Conservation (phyloP, 2,797 vertebrate species). For the Sebastiscus tertius region DNA sequence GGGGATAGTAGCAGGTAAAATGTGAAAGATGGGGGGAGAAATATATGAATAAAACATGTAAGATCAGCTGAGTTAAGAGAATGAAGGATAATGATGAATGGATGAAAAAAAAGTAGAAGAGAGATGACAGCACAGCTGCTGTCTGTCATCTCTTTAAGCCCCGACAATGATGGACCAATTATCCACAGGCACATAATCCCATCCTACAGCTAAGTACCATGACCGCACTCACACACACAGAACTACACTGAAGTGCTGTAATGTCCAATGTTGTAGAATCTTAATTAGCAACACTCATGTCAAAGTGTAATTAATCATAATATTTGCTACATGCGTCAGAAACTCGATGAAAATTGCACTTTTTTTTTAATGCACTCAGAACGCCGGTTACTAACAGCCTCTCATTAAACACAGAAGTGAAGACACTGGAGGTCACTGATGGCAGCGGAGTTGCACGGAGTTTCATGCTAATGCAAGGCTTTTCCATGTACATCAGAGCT, state of each 20-base stretch:
- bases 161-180: conserved; percentile 14
- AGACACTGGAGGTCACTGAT: neutral
- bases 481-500: neutral
- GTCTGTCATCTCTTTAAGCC: conserved; percentile 16
- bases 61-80: neutral
- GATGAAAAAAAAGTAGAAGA: neutral
- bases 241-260: neutral
- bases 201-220: neutral
- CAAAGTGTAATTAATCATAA: neutral
- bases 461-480: neutral
- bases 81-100: neutral
- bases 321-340: neutral
- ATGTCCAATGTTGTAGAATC: neutral
- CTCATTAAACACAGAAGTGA: neutral
- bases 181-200: conserved; percentile 30
- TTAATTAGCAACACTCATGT: neutral
- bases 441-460: neutral
- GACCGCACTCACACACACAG: neutral
- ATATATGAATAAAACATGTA: neutral
- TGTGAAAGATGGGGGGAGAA: neutral
- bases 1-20: neutral
- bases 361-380: neutral
- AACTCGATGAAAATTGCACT: neutral
- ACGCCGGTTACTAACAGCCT: neutral
- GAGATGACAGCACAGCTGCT: neutral